Evolutionary conservation across 1,140 invertebrate genomes (phyloP).

Genomic region (Scylla paramamosain): DNA sequence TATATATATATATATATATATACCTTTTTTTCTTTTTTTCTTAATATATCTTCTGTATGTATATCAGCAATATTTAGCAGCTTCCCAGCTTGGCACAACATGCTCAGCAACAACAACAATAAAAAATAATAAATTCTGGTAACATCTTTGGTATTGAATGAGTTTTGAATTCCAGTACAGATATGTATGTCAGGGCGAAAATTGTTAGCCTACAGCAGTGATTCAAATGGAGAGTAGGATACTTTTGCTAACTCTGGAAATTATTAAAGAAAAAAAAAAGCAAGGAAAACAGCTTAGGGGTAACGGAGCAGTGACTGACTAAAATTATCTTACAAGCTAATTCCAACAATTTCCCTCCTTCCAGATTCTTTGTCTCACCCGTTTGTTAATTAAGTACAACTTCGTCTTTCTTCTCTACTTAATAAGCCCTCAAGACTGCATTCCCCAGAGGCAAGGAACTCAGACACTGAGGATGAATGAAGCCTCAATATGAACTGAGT

Average conservation of each 20-base stretch:
- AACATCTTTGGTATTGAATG: conserved; percentile 24
- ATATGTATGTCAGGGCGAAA: conserved; percentile 15
- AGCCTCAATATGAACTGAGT: neutral
- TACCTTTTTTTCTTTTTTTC: too few species aligned
- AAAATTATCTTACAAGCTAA: conserved; percentile 10
- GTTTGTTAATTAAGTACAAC: neutral
- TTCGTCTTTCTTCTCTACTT: neutral
- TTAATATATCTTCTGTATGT: neutral
- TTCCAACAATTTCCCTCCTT: conserved; percentile 22
- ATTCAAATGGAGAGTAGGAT: neutral
- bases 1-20: too few species aligned
- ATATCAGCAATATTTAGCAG: neutral
- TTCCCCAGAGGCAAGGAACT: neutral
- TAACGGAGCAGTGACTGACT: neutral
- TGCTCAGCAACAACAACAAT: conserved; percentile 19
- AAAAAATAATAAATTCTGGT: neutral
- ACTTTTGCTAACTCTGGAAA: neutral
- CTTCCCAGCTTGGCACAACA: neutral
- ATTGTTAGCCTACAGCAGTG: neutral
- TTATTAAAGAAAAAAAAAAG: neutral
- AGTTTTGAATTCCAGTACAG: conserved; percentile 8
- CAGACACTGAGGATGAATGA: neutral
- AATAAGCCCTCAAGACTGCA: neutral
- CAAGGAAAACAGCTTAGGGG: neutral
- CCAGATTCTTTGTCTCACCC: neutral